phyloP scores from a whole-genome alignment of 2,888 invertebrate species.

The Vesta saturnalis region DNA sequence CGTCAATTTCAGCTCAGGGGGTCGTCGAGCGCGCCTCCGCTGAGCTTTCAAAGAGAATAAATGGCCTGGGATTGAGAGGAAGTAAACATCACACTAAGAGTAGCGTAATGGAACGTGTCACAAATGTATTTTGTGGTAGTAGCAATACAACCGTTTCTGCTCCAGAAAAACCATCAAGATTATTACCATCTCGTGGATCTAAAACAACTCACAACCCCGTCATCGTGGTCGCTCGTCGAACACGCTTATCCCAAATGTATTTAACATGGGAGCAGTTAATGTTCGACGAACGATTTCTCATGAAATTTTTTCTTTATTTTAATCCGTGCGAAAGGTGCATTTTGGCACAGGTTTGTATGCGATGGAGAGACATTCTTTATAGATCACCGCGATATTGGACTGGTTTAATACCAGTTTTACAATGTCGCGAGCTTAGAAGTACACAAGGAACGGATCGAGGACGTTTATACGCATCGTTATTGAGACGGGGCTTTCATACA shows the following conservation, averaged over 20 bases:
- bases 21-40: conserved; percentile 93
- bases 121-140: conserved; percentile 83
- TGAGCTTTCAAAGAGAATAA: conserved; percentile 89
- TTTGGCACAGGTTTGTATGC: conserved; percentile 85
- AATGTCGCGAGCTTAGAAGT: conserved; percentile 82
- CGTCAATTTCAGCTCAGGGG: conserved; percentile 87
- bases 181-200: conserved; percentile 52
- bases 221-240: conserved; percentile 46
- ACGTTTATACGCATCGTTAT: conserved; percentile 81
- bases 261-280: conserved; percentile 79
- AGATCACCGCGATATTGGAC: conserved; percentile 89
- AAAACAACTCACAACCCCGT: conserved; percentile 42
- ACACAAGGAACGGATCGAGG: conserved; percentile 67
- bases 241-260: conserved; percentile 66
- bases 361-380: conserved; percentile 91
- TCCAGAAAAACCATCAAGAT: conserved; percentile 64
- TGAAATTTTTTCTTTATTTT: conserved; percentile 58
- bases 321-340: conserved; percentile 78
- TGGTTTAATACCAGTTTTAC: conserved; percentile 84
- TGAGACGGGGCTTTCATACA: conserved; percentile 87
- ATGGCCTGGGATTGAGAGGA: conserved; percentile 70
- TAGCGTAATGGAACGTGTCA: conserved; percentile 88
- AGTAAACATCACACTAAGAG: conserved; percentile 64
- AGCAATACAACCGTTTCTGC: conserved; percentile 59
- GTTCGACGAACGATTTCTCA: conserved; percentile 85